phyloP scores from a whole-genome alignment of 2,113 vertebrate species.

The Spea bombifrons region DNA sequence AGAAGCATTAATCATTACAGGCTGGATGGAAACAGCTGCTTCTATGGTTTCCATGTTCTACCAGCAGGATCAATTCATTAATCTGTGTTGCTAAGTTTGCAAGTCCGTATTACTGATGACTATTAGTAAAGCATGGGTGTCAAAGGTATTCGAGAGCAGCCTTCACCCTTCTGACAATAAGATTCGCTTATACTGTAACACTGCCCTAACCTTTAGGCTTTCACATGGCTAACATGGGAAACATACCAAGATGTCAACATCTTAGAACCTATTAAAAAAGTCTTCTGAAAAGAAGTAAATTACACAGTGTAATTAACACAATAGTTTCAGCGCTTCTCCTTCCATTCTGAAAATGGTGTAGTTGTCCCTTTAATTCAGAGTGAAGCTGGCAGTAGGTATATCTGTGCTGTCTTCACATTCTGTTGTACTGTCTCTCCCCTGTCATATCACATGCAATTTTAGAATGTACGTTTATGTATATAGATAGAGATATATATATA shows the following conservation, averaged over 20 bases:
- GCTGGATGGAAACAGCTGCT: background rate
- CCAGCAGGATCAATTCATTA: constrained; percentile 6
- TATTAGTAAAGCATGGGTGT: background rate
- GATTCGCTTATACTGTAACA: too few relatives aligned
- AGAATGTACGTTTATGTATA: too few relatives aligned
- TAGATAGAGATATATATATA: too few relatives aligned
- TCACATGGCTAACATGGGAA: background rate
- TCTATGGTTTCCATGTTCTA: constrained; percentile 2
- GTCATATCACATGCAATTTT: too few relatives aligned
- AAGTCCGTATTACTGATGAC: background rate
- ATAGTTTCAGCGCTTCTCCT: background rate
- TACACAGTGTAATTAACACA: background rate
- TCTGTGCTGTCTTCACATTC: too few relatives aligned
- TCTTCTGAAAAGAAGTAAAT: background rate
- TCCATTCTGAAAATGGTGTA: background rate
- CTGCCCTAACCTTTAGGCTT: too few relatives aligned
- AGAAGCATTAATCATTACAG: background rate
- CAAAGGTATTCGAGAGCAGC: too few relatives aligned
- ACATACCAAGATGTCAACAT: constrained; percentile 11
- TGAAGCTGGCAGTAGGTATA: too few relatives aligned
- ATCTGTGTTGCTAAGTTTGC: constrained; percentile 17
- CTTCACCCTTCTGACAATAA: too few relatives aligned
- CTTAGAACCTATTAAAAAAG: background rate
- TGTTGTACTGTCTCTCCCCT: too few relatives aligned
- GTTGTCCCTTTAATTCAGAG: too few relatives aligned